Base-by-base conservation (phyloP, 2,888 invertebrate species). In the Athalia circularis region DNA sequence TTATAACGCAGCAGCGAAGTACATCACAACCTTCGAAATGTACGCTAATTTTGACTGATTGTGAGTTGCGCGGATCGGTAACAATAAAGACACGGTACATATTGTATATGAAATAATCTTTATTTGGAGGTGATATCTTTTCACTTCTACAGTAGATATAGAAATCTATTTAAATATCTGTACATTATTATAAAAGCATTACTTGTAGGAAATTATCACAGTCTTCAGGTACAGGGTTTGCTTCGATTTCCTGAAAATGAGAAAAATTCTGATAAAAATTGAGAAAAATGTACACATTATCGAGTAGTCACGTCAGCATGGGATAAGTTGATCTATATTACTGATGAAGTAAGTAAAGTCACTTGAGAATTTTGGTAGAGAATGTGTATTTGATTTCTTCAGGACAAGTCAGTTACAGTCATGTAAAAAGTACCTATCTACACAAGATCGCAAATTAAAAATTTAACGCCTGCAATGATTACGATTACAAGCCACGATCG, bases 331-430 rank as follows among this genome's bases (percentile, higher is more conserved):
- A 50, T 62, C 62, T 43, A 47, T 64, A 9, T 50, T n/a, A 29
- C 29, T 62, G n/a, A 75, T n/a, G 61, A 79, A 85, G 83, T 85
- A 84, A 86, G 84, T 84, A 62, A 61, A 85, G 84, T 87, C 85
- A 76, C 82, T 84, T 82, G 83, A 75, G 79, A 80, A 86, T 85
- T 87, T 85, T 81, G 82, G 84, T 86, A 84, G 79, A 86, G 80
- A 83, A 84, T 86, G 85, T 87, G 86, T 87, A 87, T 87, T 86
- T 87, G 83, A 86, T 85, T 84, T 81, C 81, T 82, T 80, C 82
- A 84, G 82, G 83, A 85, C 84, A 85, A 85, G 88, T 88, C 88
- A 85, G 88, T 88, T 88, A 88, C 88, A 87, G 88, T 88, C 88
- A 84, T 68, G 77, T 61, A 72, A 77, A 83, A 80, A 81, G 81